Evolutionary conservation across 2,113 vertebrate genomes (phyloP).

Genomic region (Chascanopsetta lugubris): DNA sequence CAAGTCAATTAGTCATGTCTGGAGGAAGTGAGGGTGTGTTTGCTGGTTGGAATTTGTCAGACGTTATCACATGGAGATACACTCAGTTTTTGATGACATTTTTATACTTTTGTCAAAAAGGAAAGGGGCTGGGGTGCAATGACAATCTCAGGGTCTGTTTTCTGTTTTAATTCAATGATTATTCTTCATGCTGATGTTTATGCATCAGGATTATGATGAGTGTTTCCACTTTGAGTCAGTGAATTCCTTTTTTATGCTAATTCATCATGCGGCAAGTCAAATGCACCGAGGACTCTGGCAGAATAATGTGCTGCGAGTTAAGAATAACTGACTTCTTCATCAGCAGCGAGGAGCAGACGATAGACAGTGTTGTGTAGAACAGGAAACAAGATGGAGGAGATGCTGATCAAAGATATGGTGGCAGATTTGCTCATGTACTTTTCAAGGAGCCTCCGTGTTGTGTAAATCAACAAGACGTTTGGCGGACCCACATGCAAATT

Average conservation of each 20-base stretch:
- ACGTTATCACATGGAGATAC: slow-evolving; percentile 21
- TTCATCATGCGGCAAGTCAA: slow-evolving; percentile 4
- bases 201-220: background rate
- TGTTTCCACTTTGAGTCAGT: slow-evolving; percentile 2
- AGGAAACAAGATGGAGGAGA: slow-evolving; percentile 28
- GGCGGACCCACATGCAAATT: slow-evolving; percentile 36
- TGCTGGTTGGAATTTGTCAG: slow-evolving; percentile 31
- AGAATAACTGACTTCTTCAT: slow-evolving; percentile 21
- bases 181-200: slow-evolving; percentile 1
- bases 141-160: background rate
- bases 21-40: slow-evolving; percentile 37
- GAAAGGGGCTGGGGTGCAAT: background rate
- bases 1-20: slow-evolving; percentile 89
- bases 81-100: slow-evolving; percentile 35
- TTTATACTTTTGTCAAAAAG: slow-evolving; percentile 3
- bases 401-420: slow-evolving; percentile 53
- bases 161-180: slow-evolving; percentile 4
- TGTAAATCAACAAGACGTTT: slow-evolving; percentile 52
- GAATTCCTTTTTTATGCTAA: slow-evolving; percentile 1
- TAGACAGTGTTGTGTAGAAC: background rate
- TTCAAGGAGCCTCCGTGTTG: slow-evolving; percentile 44
- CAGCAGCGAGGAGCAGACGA: slow-evolving; percentile 6
- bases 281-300: background rate
- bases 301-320: slow-evolving; percentile 11
- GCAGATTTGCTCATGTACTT: slow-evolving; percentile 37